Evolutionary conservation across 2,113 vertebrate genomes (phyloP), one percentile per base, ranked within the genome.

Genomic region (Mirounga angustirostris): DNA sequence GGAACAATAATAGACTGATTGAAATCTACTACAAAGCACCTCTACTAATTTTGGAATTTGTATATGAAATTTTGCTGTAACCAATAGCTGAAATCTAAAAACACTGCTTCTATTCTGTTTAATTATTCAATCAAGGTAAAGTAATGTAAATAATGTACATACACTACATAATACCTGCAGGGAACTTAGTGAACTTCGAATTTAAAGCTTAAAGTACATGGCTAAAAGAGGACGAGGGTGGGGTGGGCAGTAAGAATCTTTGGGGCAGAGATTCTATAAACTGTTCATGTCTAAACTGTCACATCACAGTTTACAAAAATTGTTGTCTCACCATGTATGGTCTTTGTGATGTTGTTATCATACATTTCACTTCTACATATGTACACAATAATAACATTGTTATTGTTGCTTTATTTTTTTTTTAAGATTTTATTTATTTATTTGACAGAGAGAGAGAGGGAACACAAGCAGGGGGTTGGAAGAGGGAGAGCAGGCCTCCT

Each of bases 21-120:
- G 1, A 56, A 92, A 59, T 89, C 89, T 95, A 40, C 80, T 26
- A 43, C 30, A 83, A 93, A 83, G 9, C 18, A 67, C 28, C 67
- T 73, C n/a, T 76, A 43, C 52, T 92, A 46, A 80, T 79, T 89
- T 93, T 90, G 59, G 7, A 46, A 54, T 89, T 10, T 83, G 36
- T 91, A 2, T 82, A n/a, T 82, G 61, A n/a, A 83, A 84, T 78
- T 58, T 93, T 91, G n/a, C 61, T 59, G 10, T 93, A 81, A 58
- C 40, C 36, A 91, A 50, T 28, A 89, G 46, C 67, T 86, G 50
- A 96, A 93, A 74, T 76, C 76, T 95, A 54, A 82, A 76, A 83
- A 59, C 16, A 73, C 13, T 79, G 19, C 21, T 95, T 61, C 43
- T 79, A 2, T 79, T 89, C 26, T 76, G 26, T 90, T 95, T 89